Base-by-base conservation (phyloP, 2,113 vertebrate genomes). In the Thinocorus orbignyianus region DNA sequence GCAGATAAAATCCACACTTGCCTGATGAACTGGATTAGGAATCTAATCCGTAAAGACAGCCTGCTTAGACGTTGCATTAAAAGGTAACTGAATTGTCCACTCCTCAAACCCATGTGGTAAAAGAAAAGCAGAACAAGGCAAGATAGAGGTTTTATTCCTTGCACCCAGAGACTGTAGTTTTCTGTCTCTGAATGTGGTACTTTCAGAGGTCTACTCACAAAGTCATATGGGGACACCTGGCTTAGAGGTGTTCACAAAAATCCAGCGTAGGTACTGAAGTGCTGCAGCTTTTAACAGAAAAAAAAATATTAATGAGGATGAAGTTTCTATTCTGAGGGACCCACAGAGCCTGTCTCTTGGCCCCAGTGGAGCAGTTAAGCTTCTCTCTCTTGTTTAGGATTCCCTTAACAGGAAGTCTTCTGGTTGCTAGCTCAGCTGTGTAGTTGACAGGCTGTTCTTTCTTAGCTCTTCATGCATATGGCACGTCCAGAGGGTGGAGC, bases 81-180 rank as follows among this genome's bases (percentile, higher is more conserved):
- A 86, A 48, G 30, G 17, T 88, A 64, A 86, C 26, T 69, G 49
- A 73, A 3, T n/a, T 88, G 49, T 52, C 17, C 23, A 30, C 35
- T 86, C 23, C 44, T 77, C 0, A 13, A 57, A 39, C 8, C 19
- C 26, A 42, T 1, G 1, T 10, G 11, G 37, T 55, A 85, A 68
- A 72, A 76, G 17, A 44, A 70, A 85, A 81, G 11, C 24, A 28
- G 37, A 14, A 58, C 9, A 85, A 69, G 1, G 33, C 19, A 88
- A 90, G 35, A 23, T 16, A 39, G 12, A 71, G 31, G 30, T 58
- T 52, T 70, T 71, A 66, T 69, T 79, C 28, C 31, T 72, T 42
- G 31, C 0, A 0, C 14, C 24, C 3, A 2, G 18, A 78, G 9
- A 30, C n/a, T 33, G 15, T n/a, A 44, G 26, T 37, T 60, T 85